phyloP scores from a whole-genome alignment of 1,140 invertebrate genomes.

The Heliothis subflexa region DNA sequence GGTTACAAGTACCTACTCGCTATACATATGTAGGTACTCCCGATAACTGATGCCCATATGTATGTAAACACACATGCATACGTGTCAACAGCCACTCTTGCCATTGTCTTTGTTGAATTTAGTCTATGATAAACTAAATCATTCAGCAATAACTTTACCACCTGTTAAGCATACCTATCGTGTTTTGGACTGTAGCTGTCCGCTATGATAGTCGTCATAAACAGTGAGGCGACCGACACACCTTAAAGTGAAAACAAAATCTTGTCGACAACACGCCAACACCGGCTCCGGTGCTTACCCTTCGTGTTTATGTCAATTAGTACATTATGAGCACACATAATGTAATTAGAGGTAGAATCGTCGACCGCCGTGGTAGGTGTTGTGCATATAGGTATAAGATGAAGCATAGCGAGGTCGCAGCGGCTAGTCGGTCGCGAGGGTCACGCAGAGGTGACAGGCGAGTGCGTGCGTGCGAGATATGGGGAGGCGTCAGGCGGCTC shows the following conservation, averaged over 20 bases:
- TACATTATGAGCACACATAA: conserved; percentile 21
- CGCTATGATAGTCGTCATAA: neutral
- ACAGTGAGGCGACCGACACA: neutral
- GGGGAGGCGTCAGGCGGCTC: conserved; percentile 60
- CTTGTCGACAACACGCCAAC: conserved; percentile 13
- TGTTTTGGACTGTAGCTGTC: neutral
- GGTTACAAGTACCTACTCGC: conserved; percentile 8
- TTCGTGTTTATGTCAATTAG: conserved; percentile 25
- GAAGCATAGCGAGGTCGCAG: conserved; percentile 37
- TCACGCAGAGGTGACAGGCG: conserved; percentile 70
- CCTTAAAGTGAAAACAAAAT: neutral
- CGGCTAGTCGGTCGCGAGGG: conserved; percentile 57
- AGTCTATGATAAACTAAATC: conserved; percentile 11
- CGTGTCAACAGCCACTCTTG: conserved; percentile 14
- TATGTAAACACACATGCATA: conserved; percentile 29
- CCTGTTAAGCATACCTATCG: neutral
- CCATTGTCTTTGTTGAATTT: conserved; percentile 23
- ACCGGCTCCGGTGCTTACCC: neutral
- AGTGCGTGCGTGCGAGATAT: conserved; percentile 60
- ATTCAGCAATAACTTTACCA: neutral
- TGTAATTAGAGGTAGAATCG: conserved; percentile 42
- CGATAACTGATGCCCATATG: conserved; percentile 3
- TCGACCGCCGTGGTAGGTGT: neutral
- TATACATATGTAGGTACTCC: neutral
- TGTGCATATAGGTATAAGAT: conserved; percentile 22